A percentile compares a stretch with the other conserved stretches of the same genome.
phyloP scores from a whole-genome alignment of 2,888 invertebrate species.

The Tortricodes alternella region DNA sequence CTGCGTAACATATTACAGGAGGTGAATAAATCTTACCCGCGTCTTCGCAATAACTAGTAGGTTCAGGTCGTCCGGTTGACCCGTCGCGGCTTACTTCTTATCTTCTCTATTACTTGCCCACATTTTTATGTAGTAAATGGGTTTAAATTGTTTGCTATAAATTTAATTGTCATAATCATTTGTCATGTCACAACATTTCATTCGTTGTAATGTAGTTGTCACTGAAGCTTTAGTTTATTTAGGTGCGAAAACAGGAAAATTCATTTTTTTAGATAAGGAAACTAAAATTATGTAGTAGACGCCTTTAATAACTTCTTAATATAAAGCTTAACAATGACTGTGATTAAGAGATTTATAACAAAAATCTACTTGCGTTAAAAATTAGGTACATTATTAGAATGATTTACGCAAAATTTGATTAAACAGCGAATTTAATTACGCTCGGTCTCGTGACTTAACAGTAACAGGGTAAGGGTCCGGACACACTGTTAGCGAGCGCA shows the following conservation, averaged over 20 bases:
- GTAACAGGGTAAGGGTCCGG: constrained; percentile 13
- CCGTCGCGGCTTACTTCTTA: constrained; percentile 32
- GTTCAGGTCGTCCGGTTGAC: constrained; percentile 33
- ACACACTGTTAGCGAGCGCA: neutral
- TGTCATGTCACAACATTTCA: too few species aligned
- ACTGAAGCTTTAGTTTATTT: too few species aligned
- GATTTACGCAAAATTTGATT: constrained; percentile 42
- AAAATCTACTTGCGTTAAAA: constrained; percentile 35
- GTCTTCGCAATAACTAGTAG: constrained; percentile 36
- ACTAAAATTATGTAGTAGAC: too few species aligned
- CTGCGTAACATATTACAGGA: neutral
- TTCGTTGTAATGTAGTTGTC: too few species aligned
- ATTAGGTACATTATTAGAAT: constrained; percentile 43
- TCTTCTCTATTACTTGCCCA: neutral
- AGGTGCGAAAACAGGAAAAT: too few species aligned
- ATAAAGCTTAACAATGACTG: neutral
- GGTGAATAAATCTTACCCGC: constrained; percentile 5
- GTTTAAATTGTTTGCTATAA: too few species aligned
- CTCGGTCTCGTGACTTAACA: constrained; percentile 27
- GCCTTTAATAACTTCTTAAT: too few species aligned
- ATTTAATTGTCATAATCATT: too few species aligned
- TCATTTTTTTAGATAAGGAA: too few species aligned
- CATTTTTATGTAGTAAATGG: neutral
- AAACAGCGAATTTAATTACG: constrained; percentile 40
- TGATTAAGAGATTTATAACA: constrained; percentile 27